Base-by-base conservation (phyloP, 2,113 vertebrate genomes). In the Chroicocephalus ridibundus region DNA sequence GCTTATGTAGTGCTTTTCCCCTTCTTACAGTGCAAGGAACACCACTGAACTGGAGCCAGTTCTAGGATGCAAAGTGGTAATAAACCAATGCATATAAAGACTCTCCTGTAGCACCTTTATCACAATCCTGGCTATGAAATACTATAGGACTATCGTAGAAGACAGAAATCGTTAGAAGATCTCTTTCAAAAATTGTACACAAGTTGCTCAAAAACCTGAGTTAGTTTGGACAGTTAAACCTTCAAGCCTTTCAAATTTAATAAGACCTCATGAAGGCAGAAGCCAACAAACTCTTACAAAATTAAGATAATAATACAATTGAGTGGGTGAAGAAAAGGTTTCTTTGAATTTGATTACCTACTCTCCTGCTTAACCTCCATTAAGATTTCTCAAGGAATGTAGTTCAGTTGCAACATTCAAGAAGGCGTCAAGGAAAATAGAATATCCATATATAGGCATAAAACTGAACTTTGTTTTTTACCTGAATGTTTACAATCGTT, bases 401-500 rank as follows among this genome's bases (percentile, higher is more conserved):
- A 65, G 24, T 14, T 82, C 21, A 75, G 29, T 13, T 10, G 20
- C 38, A 70, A 7, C 10, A 89, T 7, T 58, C 52, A 46, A 75
- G 58, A 19, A 54, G 20, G 64, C 18, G 62, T 54, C 68, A 55
- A 18, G 42, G 32, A 69, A 84, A 90, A 90, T 13, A 70, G 46
- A 70, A 51, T 14, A 71, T 5, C 17, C 55, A 10, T 13, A 55
- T 5, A 44, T 7, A 82, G 26, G 34, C 44, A 60, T 17, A 79
- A 42, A 75, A 51, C 7, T 1, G 5, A 71, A 38, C 21, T 32
- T 18, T 52, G 34, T 0, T 49, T 93, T 64, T 97, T 98, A 99
- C 99, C 99, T 99, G 99, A 92, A 99, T 99, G 86, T 99, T 99
- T 76, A 99, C 99, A 71, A 99, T 99, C 69, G 99, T 99, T 96